Evolutionary conservation across 2,113 vertebrate genomes (phyloP), one percentile per base, ranked within the genome.

Genomic region (Cyanoderma ruficeps): DNA sequence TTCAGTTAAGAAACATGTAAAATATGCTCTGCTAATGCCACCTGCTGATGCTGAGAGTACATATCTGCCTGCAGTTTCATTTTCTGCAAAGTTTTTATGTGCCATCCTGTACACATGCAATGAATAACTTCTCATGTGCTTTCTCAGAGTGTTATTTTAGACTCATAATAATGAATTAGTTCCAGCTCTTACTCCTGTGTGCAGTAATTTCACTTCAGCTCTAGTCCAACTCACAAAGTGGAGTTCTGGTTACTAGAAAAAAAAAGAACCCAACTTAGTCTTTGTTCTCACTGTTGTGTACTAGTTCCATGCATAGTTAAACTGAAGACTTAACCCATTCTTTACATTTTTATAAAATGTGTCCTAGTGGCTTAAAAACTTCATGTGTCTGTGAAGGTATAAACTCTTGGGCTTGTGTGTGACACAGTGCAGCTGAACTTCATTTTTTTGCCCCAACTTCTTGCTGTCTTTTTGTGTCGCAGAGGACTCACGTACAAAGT

Each of bases 41-140:
- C 96, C 95, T 97, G 94, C 94, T 96, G 96, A 94, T 97, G 63
- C 74, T 52, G 70, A 67, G 83, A 83, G 79, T 47, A 88, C 64
- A 79, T 78, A 19, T 50, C 64, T 64, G 53, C 69, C 93, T 89
- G 71, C 59, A 76, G 56, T 59, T 86, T 59, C 9, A 7, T 61
- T 89, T 89, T 27, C 11, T 83, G 42, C 33, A 31, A 89, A 91
- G 56, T 33, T 92, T 41, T 92, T 65, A 12, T 47, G 52, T 33
- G 11, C 46, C 55, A 20, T 67, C 28, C 20, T 78, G 12, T 39
- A 55, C 35, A 44, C 9, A 14, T 55, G 44, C 60, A 47, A 33
- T 10, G 55, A 84, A 39, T 74, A 81, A 67, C 41, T 71, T 55
- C 42, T 64, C 65, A 42, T 25, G 10, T 68, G 21, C 15, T 52